These are phyloP conservation scores for Ancistrus triradiatus DNA, from an alignment of 2,113 vertebrate genomes.

Conservation along the genomic window DNA sequence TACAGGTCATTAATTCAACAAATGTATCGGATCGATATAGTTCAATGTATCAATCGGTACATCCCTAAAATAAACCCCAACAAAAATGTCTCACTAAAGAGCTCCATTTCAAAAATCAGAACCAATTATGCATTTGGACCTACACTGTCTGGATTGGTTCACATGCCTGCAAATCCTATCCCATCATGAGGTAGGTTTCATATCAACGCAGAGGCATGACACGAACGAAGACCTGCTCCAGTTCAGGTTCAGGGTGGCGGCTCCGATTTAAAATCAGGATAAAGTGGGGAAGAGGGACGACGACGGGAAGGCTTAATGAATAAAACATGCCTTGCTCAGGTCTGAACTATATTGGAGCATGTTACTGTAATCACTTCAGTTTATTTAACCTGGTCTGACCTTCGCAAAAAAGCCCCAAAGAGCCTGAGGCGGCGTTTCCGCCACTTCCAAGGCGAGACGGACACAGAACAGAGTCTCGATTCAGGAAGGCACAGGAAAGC, in stretches of 20 bases:
- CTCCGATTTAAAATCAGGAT: neutral
- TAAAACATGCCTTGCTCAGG: neutral
- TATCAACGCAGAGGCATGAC: neutral
- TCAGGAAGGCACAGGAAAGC: neutral
- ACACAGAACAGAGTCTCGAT: conserved; percentile 9
- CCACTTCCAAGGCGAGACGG: neutral
- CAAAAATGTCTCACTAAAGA: too few species aligned
- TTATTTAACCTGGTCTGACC: neutral
- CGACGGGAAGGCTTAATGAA: neutral
- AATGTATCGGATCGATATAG: too few species aligned
- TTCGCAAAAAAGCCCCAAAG: conserved; percentile 23
- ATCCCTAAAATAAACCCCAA: too few species aligned
- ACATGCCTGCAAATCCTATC: too few species aligned
- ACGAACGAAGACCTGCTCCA: neutral
- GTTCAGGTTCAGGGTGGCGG: neutral
- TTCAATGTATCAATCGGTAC: too few species aligned
- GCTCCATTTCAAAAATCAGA: too few species aligned
- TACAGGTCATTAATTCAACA: too few species aligned
- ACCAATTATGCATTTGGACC: too few species aligned
- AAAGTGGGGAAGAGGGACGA: too few species aligned
- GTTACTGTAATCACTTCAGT: neutral
- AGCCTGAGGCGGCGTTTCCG: neutral
- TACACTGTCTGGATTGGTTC: too few species aligned
- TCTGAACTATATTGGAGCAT: neutral
- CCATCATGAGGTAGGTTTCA: too few species aligned